A percentile compares a stretch with the other conserved stretches of the same genome.
phyloP scores from a whole-genome alignment of 2,888 invertebrate species.

The Thymelicus lineola region DNA sequence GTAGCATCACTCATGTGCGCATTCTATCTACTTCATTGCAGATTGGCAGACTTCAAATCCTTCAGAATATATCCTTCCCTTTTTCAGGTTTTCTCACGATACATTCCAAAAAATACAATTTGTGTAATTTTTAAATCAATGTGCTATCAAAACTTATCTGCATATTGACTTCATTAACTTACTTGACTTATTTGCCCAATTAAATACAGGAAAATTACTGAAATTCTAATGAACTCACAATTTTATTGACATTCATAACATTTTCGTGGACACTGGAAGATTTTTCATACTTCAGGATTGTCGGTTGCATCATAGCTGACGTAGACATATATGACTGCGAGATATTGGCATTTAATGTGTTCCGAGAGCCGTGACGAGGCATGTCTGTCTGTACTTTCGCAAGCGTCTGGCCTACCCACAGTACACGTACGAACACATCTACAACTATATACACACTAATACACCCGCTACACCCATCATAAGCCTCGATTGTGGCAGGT shows the following conservation, averaged over 20 bases:
- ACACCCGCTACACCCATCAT: slow-evolving; percentile 25
- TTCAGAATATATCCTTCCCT: no score
- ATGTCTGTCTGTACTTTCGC: slow-evolving; percentile 68
- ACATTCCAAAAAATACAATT: no score
- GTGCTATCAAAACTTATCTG: no score
- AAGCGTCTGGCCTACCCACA: slow-evolving; percentile 59
- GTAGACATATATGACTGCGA: slow-evolving; percentile 68
- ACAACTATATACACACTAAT: slow-evolving; percentile 19
- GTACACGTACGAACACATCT: slow-evolving; percentile 43
- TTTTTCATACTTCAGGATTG: slow-evolving; percentile 34
- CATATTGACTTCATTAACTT: no score
- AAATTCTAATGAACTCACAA: no score
- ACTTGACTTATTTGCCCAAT: no score
- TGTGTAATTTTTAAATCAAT: no score
- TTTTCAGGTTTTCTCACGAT: no score
- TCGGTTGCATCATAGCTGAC: slow-evolving; percentile 67
- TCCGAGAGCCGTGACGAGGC: slow-evolving; percentile 68
- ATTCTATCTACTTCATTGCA: no score
- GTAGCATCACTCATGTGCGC: no score
- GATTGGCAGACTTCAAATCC: no score
- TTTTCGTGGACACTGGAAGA: slow-evolving; percentile 4
- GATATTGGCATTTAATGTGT: slow-evolving; percentile 67
- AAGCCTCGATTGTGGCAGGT: slow-evolving; percentile 40
- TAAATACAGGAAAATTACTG: no score
- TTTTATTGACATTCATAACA: background rate